phyloP scores from a whole-genome alignment of 2,888 invertebrate genomes.

The Mayetiola destructor region DNA sequence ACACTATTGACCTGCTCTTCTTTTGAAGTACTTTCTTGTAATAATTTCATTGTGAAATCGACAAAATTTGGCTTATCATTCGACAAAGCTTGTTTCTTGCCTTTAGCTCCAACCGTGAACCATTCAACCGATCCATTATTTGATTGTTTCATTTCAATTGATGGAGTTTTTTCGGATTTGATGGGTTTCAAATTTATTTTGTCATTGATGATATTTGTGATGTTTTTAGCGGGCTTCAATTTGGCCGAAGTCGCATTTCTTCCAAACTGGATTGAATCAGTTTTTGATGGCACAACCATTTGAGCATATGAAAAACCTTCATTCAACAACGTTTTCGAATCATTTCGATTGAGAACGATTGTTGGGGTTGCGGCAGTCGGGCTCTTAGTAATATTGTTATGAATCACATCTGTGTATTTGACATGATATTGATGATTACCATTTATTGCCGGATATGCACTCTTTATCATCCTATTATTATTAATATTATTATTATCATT shows the following conservation, averaged over 20 bases:
- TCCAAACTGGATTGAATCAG: too few relatives aligned
- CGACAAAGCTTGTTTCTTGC: not conserved
- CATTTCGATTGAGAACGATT: not conserved
- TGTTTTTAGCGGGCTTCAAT: not conserved
- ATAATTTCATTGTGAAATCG: too few relatives aligned
- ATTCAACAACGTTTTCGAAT: not conserved
- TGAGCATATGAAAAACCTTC: not conserved
- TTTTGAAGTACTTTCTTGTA: not conserved
- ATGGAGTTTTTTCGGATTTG: too few relatives aligned
- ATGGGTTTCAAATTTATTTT: too few relatives aligned
- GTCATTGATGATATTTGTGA: too few relatives aligned
- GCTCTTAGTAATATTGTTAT: not conserved
- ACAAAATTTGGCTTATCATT: too few relatives aligned
- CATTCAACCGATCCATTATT: not conserved
- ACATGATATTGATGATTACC: not conserved
- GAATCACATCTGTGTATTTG: not conserved
- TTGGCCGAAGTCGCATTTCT: too few relatives aligned
- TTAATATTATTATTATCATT: constrained; percentile 4
- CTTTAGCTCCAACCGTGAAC: constrained; percentile 4
- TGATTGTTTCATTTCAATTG: too few relatives aligned
- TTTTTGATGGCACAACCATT: not conserved
- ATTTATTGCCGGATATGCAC: constrained; percentile 1
- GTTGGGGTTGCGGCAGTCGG: not conserved
- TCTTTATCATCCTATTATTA: not conserved
- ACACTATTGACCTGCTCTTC: not conserved